Evolutionary conservation across 2,888 invertebrate genomes (phyloP), one percentile per base, ranked within the genome.

Genomic region (Protodeltote pygarga): DNA sequence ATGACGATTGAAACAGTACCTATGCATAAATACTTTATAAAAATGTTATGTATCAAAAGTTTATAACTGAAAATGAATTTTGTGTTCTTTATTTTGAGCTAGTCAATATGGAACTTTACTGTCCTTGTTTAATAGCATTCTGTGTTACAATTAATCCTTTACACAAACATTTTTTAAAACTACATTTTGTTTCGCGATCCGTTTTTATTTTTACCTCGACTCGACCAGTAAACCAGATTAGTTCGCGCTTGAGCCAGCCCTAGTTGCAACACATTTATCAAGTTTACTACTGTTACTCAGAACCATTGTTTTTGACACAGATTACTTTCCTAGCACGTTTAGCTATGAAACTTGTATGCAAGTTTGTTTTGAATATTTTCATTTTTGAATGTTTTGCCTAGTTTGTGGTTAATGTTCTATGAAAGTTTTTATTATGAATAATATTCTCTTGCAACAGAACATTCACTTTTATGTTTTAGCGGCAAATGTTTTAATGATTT

Each of bases 291-390:
- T 73, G 81, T 79, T 80, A 82, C 86, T 86, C 80, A 81, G 75
- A 45, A 81, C 81, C 82, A 79, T 78, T 85, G 85, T 81, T 83
- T 82, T 77, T 85, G 84, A 85, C 85, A 78, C 75, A 82, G 79
- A 84, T 87, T 83, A 85, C 80, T 84, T 84, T 85, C 79, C 78
- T 82, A 83, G 79, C 79, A 73, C 72, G 72, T 73, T 75, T 59
- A 60, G 59, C 63, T 65, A 61, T 62, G 55, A 71, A 77, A 69
- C 68, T 78, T 73, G 70, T 72, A 68, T 73, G 73, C 66, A 58
- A 73, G 60, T 66, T 71, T 59, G 63, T 67, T 67, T 45, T 65
- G 71, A 63, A 75, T 69, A 70, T 70, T 63, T 74, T 73, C 71
- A 75, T 76, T 71, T 65, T 67, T 65, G 60, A 61, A 68, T 52